A percentile compares a stretch with the other conserved stretches of the same genome.
These are phyloP conservation scores for Scophthalmus maximus DNA, from an alignment of 2,113 vertebrate genomes.

Conservation along the genomic window DNA sequence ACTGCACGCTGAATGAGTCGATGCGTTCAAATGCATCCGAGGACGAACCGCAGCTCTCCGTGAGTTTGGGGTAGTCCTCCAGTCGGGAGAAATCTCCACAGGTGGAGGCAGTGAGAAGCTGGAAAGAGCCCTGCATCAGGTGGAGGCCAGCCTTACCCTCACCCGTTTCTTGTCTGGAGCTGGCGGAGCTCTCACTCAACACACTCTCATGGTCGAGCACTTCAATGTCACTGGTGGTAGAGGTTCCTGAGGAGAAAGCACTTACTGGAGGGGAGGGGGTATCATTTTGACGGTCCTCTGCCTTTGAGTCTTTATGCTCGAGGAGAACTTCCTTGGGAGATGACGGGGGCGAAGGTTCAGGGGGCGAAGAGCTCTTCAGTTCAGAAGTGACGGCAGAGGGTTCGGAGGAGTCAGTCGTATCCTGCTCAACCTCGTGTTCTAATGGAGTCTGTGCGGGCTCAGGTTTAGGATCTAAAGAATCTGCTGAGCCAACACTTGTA, in stretches of 20 bases:
- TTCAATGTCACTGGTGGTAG: conserved; percentile 98
- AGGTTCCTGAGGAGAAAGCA: conserved; percentile 97
- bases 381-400: conserved; percentile 33
- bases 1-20: conserved; percentile 97
- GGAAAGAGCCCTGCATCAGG: conserved; percentile 97
- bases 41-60: conserved; percentile 94
- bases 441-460: conserved; percentile 37
- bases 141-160: conserved; percentile 93
- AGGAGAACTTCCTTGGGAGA: conserved; percentile 82
- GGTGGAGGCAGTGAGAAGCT: conserved; percentile 93
- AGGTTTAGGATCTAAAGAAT: conserved; percentile 38
- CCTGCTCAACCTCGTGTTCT: conserved; percentile 32
- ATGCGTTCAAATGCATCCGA: conserved; percentile 98
- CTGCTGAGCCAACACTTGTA: conserved; percentile 14
- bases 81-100: conserved; percentile 90
- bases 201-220: conserved; percentile 98
- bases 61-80: conserved; percentile 96
- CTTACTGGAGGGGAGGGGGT: conserved; percentile 96
- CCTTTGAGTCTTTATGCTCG: conserved; percentile 90
- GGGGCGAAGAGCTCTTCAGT: conserved; percentile 54
- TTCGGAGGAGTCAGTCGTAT: conserved; percentile 38
- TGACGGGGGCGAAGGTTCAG: conserved; percentile 67
- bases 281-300: conserved; percentile 94
- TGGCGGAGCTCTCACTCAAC: conserved; percentile 96
- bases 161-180: conserved; percentile 92